Conservation (phyloP, 2,888 invertebrate species). For the Oligia fasciuncula region DNA sequence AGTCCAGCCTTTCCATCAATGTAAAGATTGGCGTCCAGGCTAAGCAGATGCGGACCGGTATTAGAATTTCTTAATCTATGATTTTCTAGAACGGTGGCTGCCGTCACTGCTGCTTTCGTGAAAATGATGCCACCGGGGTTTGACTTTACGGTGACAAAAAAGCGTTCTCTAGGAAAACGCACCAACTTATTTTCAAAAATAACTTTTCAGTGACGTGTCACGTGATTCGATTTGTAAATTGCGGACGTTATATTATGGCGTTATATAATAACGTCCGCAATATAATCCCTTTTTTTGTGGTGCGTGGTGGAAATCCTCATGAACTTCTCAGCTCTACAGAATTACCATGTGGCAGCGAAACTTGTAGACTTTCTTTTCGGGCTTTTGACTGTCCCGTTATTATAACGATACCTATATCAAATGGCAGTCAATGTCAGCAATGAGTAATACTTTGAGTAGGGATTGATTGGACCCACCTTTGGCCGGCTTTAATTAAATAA, state of each 20-base stretch:
- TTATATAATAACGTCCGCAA: too few species aligned
- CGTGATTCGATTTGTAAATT: too few species aligned
- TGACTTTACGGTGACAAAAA: too few species aligned
- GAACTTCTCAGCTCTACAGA: background rate
- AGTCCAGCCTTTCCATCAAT: background rate
- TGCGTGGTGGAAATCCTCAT: too few species aligned
- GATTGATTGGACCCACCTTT: conserved; percentile 25
- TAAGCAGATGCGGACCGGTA: background rate
- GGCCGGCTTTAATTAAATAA: conserved; percentile 31
- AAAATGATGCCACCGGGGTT: too few species aligned
- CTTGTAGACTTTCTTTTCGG: background rate
- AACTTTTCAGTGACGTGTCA: too few species aligned
- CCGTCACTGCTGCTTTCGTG: too few species aligned
- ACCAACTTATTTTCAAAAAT: too few species aligned
- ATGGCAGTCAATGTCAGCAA: background rate
- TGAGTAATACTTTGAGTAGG: background rate
- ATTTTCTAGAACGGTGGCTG: too few species aligned
- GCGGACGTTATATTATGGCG: too few species aligned
- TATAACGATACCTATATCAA: background rate
- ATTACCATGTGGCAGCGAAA: background rate
- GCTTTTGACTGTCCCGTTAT: background rate
- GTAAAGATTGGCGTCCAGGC: background rate
- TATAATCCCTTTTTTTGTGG: too few species aligned
- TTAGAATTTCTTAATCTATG: background rate
- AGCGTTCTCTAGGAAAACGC: too few species aligned